phyloP scores from a whole-genome alignment of 2,113 vertebrate species.

The Ahaetulla prasina region DNA sequence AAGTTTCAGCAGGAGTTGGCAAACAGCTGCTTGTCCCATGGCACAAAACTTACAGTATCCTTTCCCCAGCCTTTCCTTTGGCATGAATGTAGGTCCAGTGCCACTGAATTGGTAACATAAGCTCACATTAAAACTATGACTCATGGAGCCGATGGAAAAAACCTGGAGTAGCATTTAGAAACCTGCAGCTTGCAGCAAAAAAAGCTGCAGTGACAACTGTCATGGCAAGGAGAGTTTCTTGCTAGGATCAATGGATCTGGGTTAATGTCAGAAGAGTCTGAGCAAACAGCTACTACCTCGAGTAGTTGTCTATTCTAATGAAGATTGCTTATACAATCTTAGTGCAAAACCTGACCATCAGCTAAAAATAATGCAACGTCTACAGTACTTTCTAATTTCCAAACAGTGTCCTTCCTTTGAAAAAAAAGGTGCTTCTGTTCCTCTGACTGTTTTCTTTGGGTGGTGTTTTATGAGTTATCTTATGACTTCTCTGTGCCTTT shows the following conservation, averaged over 20 bases:
- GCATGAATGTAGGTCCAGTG: not conserved
- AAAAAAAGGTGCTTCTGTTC: not conserved
- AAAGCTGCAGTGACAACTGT: not conserved
- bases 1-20: not conserved
- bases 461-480: not conserved
- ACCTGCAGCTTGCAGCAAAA: not conserved
- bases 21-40: not conserved
- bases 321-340: not conserved
- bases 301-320: not conserved
- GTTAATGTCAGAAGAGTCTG: not conserved
- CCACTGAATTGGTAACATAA: not conserved
- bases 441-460: not conserved
- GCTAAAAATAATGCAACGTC: not conserved
- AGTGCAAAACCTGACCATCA: not conserved
- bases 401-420: not conserved
- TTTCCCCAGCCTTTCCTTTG: not conserved
- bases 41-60: not conserved
- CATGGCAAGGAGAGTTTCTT: not conserved
- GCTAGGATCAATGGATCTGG: not conserved
- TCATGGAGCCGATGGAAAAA: not conserved
- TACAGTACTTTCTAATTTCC: not conserved
- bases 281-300: not conserved
- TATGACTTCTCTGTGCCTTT: not conserved
- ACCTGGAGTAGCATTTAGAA: not conserved
- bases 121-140: not conserved